Base-by-base conservation (phyloP, 1,140 invertebrate genomes). In the Magallana angulata region DNA sequence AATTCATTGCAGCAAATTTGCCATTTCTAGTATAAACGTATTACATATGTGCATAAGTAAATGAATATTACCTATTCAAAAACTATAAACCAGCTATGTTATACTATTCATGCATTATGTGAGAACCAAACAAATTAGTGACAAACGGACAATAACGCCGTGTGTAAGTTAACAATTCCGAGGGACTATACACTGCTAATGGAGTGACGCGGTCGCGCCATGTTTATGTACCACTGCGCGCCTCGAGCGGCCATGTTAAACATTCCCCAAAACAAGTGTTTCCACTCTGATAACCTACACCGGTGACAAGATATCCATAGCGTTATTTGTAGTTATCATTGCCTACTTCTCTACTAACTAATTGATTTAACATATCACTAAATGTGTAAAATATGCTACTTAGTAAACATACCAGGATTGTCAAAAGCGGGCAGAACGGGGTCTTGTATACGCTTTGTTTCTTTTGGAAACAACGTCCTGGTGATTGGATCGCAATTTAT, bases 151-250 rank as follows among this genome's bases (percentile, higher is more conserved):
- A 48, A 48, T 48, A 48, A 48, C 5, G 36, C 36, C 36, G 36
- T 48, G 36, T 48, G 36, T 3, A 48, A 48, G 5, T 48, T 48
- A 48, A 48, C 36, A 48, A 48, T 48, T 48, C 36, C 36, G 5
- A 48, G 36, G 36, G 36, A 48, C 36, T 48, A 48, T 5, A 48
- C 36, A 48, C 5, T 24, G 24, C 36, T 48, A 48, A 4, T 48
- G 36, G 3, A 48, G 36, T 16, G 60, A 16, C 18, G 60, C 18
- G 60, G 60, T 64, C 60, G 4, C 16, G 16, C 18, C 18, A 30
- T 76, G 68, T 76, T 76, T 76, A 76, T 24, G 68, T 76, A 76
- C 24, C 68, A 30, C 8, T 36, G 11, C 68, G 68, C 68, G 68
- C 68, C 24, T 12, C 24, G 68, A 76, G 68, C 68, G 30, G 68